A percentile compares a stretch with the other conserved stretches of the same genome.
Evolutionary conservation across 2,888 invertebrate species (phyloP).

Genomic region (Brachycybe producta): DNA sequence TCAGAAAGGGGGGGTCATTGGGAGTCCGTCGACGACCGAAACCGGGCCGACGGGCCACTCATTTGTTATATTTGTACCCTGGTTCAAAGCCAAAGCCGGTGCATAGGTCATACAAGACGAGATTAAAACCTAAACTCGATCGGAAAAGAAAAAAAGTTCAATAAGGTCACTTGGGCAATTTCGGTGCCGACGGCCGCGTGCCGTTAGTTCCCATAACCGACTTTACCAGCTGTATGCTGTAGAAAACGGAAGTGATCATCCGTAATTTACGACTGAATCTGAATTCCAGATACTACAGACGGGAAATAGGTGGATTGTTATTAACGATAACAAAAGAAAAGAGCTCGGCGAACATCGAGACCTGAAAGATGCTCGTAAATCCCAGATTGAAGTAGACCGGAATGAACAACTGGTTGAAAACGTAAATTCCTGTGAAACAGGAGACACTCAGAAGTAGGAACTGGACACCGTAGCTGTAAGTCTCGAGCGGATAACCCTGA

Average conservation of each 20-base stretch:
- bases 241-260: not conserved
- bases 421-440: not conserved
- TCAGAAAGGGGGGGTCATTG: no score
- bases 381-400: conserved; percentile 14
- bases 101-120: not conserved
- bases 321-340: not conserved
- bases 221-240: not conserved
- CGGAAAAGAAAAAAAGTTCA: no score
- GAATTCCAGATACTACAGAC: not conserved
- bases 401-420: conserved; percentile 1
- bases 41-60: not conserved
- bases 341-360: no score
- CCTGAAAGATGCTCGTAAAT: conserved; percentile 12
- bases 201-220: not conserved
- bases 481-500: conserved; percentile 10
- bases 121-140: not conserved
- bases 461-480: conserved; percentile 11
- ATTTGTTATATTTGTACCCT: not conserved
- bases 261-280: not conserved
- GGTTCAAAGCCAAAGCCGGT: not conserved
- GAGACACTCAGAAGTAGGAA: conserved; percentile 3
- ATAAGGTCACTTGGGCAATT: no score
- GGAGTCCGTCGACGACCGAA: no score
- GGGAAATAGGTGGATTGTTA: not conserved
- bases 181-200: no score